Conservation (phyloP, 2,113 vertebrate species). For the Pangasianodon gigas region DNA sequence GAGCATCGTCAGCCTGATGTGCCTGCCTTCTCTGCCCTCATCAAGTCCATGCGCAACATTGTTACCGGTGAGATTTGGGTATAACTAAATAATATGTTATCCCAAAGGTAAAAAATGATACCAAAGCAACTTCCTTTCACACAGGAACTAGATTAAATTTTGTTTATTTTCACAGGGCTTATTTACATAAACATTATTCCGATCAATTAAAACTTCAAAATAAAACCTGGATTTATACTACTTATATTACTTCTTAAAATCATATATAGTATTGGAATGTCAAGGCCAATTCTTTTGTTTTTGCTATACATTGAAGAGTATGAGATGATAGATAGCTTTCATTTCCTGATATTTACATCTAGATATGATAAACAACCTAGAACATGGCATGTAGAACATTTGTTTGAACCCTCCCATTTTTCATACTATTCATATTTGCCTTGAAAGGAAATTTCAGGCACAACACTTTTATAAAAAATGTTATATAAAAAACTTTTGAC, state of each 20-base stretch:
- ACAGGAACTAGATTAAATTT: not conserved
- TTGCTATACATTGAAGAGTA: not conserved
- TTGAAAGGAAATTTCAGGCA: not conserved
- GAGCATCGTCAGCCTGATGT: slow-evolving; percentile 95
- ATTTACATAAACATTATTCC: not conserved
- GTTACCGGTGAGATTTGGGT: slow-evolving; percentile 82
- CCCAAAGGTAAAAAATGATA: not conserved
- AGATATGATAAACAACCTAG: not conserved
- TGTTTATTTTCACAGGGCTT: not conserved
- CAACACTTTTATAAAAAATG: not conserved
- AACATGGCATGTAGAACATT: not conserved
- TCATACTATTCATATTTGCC: not conserved
- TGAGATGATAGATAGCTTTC: not conserved
- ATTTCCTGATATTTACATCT: not conserved
- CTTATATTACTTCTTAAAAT: not conserved
- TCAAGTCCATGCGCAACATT: slow-evolving; percentile 92
- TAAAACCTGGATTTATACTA: not conserved
- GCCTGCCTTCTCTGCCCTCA: slow-evolving; percentile 88
- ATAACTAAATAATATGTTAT: not conserved
- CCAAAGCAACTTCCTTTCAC: not conserved
- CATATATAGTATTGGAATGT: not conserved
- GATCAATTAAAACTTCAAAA: not conserved
- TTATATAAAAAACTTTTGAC: not conserved
- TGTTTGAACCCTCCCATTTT: not conserved
- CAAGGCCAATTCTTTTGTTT: not conserved